A percentile compares a stretch with the other conserved stretches of the same genome.
phyloP scores from a whole-genome alignment of 1,140 invertebrate genomes.

The Monomorium pharaonis region DNA sequence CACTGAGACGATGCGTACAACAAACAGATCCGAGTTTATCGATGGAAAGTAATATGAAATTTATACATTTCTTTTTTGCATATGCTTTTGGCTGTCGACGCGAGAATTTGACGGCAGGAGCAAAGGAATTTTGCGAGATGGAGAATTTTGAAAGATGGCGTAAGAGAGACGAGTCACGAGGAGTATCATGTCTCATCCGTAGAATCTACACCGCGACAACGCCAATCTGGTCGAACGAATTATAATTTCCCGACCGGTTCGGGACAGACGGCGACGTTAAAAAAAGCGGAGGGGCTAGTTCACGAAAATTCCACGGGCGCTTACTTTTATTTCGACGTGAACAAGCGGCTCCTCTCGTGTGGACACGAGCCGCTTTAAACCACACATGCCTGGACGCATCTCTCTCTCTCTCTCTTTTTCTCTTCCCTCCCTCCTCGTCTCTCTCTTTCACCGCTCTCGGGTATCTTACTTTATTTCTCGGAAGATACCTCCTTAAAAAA shows the following conservation, averaged over 20 bases:
- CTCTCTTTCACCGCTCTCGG: constrained; percentile 7
- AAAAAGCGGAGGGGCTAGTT: constrained; percentile 56
- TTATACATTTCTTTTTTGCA: background rate
- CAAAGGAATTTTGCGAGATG: background rate
- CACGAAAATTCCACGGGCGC: constrained; percentile 50
- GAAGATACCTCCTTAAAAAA: constrained; percentile 65
- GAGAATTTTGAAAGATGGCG: constrained; percentile 27
- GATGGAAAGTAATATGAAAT: no score
- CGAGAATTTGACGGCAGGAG: background rate
- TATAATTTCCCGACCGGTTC: constrained; percentile 59
- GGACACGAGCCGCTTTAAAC: constrained; percentile 47
- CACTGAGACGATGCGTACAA: background rate
- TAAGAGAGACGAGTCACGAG: constrained; percentile 34
- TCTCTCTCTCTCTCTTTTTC: background rate
- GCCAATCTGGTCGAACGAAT: constrained; percentile 45
- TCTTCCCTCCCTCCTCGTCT: background rate
- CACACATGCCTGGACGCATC: constrained; percentile 11
- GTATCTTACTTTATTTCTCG: constrained; percentile 57
- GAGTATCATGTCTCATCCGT: constrained; percentile 33
- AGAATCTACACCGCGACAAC: constrained; percentile 29
- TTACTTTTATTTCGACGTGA: constrained; percentile 50
- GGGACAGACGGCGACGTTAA: constrained; percentile 23
- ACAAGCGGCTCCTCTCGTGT: constrained; percentile 39
- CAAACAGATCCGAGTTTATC: background rate
- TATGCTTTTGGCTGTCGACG: background rate